Evolutionary conservation across 2,113 vertebrate species (phyloP).

Genomic region (Phasianus colchicus): DNA sequence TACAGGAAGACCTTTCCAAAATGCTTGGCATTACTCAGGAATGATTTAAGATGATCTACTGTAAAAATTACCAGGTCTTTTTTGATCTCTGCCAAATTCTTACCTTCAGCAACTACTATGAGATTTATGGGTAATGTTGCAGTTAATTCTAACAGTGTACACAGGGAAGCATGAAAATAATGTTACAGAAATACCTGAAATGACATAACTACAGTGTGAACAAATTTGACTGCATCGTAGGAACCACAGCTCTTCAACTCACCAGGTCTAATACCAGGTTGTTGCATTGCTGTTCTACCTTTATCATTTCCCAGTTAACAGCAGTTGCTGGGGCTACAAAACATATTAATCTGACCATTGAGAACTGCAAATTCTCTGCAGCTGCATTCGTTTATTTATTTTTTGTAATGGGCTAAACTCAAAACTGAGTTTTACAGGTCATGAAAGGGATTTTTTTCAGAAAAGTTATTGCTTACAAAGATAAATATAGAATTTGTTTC

Average conservation of each 20-base stretch:
- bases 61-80: neutral
- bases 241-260: neutral
- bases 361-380: neutral
- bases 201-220: neutral
- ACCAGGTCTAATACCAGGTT: neutral
- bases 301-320: neutral
- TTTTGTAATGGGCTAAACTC: neutral
- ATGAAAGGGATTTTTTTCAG: neutral
- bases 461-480: neutral
- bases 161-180: rapidly evolving
- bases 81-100: neutral
- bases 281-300: neutral
- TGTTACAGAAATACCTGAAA: neutral
- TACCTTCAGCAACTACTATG: neutral
- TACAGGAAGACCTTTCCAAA: neutral
- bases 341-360: neutral
- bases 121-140: neutral
- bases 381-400: neutral
- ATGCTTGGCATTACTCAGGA: neutral
- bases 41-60: neutral
- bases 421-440: neutral
- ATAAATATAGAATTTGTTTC: neutral
- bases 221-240: neutral
- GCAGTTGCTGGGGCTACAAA: neutral
- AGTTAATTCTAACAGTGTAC: neutral